Evolutionary conservation across 2,797 vertebrate genomes (phyloP).

Genomic region (Myotis findleyi): DNA sequence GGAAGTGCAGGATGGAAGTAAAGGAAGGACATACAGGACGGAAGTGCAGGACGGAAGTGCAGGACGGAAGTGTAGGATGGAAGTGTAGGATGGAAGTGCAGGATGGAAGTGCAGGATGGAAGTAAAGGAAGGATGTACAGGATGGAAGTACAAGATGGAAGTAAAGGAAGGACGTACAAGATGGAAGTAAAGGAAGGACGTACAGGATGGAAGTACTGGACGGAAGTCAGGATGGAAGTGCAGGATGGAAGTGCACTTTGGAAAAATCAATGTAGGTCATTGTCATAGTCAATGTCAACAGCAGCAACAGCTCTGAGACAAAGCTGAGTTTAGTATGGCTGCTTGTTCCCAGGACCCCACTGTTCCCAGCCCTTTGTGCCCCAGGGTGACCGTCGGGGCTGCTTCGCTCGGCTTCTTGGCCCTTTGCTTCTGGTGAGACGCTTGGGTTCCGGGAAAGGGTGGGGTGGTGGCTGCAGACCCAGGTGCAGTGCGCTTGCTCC

Average conservation of each 20-base stretch:
- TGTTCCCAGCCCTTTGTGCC: rapidly evolving
- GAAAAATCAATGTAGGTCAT: neutral
- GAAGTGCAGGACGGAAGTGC: too few species aligned
- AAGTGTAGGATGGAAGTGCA: too few species aligned
- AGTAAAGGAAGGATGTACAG: rapidly evolving
- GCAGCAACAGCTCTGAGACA: neutral
- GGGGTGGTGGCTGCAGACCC: neutral
- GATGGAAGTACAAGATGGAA: too few species aligned
- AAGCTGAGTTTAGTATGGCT: neutral
- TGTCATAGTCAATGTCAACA: neutral
- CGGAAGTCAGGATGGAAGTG: too few species aligned
- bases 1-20: too few species aligned
- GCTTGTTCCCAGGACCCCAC: neutral
- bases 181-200: too few species aligned
- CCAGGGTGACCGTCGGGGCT: neutral
- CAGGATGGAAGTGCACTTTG: neutral
- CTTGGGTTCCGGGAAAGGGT: neutral
- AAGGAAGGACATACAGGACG: rapidly evolving
- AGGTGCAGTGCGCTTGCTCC: neutral
- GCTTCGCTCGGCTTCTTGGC: neutral
- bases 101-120: too few species aligned
- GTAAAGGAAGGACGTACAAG: too few species aligned
- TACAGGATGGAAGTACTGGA: too few species aligned
- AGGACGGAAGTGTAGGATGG: too few species aligned
- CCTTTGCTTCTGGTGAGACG: neutral